Conservation (phyloP, 2,888 invertebrate genomes). For the Dolichomitus sp. region DNA sequence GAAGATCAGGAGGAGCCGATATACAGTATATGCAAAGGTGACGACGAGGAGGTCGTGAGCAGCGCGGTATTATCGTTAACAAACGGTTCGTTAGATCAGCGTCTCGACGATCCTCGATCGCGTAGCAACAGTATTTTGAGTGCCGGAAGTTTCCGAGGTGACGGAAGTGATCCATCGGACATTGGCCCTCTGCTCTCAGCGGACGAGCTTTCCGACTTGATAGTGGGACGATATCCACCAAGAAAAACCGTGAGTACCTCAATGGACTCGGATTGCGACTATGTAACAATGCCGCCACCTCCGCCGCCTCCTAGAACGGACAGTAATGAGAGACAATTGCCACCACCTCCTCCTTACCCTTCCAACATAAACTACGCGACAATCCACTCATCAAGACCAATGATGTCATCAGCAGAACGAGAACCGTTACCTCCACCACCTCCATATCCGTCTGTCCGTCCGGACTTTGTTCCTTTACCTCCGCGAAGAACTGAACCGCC, state of each 20-base stretch:
- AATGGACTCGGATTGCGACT: slow-evolving; percentile 96
- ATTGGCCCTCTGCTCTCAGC: slow-evolving; percentile 93
- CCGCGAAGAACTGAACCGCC: slow-evolving; percentile 89
- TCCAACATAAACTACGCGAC: slow-evolving; percentile 78
- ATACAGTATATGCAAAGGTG: slow-evolving; percentile 82
- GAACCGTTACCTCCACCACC: slow-evolving; percentile 88
- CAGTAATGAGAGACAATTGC: slow-evolving; percentile 87
- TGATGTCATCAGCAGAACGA: slow-evolving; percentile 72
- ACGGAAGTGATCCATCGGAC: slow-evolving; percentile 96
- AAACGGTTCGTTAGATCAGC: slow-evolving; percentile 70
- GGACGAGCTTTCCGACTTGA: slow-evolving; percentile 94
- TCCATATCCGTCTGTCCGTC: slow-evolving; percentile 90
- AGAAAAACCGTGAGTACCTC: slow-evolving; percentile 94
- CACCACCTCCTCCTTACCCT: slow-evolving; percentile 86
- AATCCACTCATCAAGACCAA: slow-evolving; percentile 74
- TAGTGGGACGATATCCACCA: slow-evolving; percentile 93
- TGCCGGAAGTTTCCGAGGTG: slow-evolving; percentile 94
- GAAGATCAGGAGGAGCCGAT: slow-evolving; percentile 83
- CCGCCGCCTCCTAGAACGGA: slow-evolving; percentile 91
- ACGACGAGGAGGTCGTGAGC: slow-evolving; percentile 77
- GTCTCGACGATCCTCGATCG: slow-evolving; percentile 77
- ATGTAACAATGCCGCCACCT: slow-evolving; percentile 91
- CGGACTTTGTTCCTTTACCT: slow-evolving; percentile 89
- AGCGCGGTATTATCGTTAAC: slow-evolving; percentile 45
- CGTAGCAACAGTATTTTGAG: slow-evolving; percentile 93